Evolutionary conservation across 2,888 invertebrate species (phyloP), one percentile per base, ranked within the genome.

Genomic region (Agrochola litura): DNA sequence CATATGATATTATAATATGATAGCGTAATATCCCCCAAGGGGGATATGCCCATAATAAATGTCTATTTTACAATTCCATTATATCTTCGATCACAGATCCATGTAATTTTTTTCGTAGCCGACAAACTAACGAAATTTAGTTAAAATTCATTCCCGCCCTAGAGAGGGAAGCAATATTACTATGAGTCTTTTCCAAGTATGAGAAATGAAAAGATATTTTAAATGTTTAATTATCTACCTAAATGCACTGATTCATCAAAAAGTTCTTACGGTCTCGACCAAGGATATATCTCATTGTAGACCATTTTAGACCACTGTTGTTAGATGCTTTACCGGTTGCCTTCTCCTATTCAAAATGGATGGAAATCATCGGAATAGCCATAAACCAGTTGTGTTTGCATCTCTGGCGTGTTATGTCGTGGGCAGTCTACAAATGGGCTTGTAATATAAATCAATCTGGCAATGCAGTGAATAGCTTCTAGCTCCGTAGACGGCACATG

Each of bases 381-480:
- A 25, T 80, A 69, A 49, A 60, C 16, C 41, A 19, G 46, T 37
- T 37, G 16, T 49, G 49, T 64, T 73, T 25, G 37, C 56, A 22
- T 72, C 61, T 72, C 64, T n/a, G 9, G 12, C 46, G 25, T 81
- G 85, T 81, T 56, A 25, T 64, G 41, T 75, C 58, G 82, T 82
- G 85, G 85, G 82, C 63, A 66, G 77, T 73, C 46, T 52, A 61
- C 77, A 49, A 58, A 61, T 12, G n/a, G 71, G 19, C 19, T 52
- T 58, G 43, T 58, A 25, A 46, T 65, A 83, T 86, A 86, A 87
- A 86, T 86, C 88, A 86, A 87, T 86, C 74, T 30, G 43, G 65
- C 43, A 10, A 46, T 77, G 71, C 75, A 80, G 73, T 77, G 83
- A 74, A 80, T 66, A 74, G 67, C 69, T 61, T 8, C 73, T 61